These are phyloP conservation scores for Ancistrus triradiatus DNA, from an alignment of 2,113 vertebrate species.

Conservation along the genomic window DNA sequence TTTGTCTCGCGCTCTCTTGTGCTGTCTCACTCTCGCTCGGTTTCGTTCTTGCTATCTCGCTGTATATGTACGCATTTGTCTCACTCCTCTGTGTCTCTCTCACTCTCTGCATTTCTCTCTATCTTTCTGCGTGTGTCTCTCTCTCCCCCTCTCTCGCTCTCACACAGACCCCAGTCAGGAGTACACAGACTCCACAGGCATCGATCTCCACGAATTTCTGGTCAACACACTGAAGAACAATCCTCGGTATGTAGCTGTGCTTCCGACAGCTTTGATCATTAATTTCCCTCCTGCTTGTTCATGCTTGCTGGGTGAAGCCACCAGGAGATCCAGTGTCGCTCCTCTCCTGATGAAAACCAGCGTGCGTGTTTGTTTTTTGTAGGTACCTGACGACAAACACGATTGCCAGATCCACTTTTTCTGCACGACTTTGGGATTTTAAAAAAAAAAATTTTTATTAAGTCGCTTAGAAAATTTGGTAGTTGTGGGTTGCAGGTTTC, in stretches of 20 bases:
- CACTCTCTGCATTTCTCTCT: too few relatives aligned
- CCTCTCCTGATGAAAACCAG: neutral
- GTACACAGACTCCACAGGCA: constrained; percentile 98
- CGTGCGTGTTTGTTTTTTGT: too few relatives aligned
- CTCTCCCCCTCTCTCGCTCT: constrained; percentile 41
- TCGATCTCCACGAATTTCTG: constrained; percentile 98
- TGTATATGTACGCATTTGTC: neutral
- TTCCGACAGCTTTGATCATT: constrained; percentile 6
- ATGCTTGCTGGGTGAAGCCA: neutral
- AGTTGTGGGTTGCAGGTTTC: too few relatives aligned
- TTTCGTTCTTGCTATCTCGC: too few relatives aligned
- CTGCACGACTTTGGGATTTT: too few relatives aligned
- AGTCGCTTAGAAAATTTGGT: too few relatives aligned
- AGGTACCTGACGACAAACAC: too few relatives aligned
- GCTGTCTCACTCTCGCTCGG: too few relatives aligned
- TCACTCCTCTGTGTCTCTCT: constrained; percentile 20
- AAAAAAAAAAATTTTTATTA: too few relatives aligned
- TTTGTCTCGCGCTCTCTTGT: too few relatives aligned
- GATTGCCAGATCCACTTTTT: too few relatives aligned
- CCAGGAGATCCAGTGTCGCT: constrained; percentile 5
- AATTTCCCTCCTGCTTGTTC: neutral
- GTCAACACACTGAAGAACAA: constrained; percentile 99
- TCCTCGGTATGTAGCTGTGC: constrained; percentile 78
- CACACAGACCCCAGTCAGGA: constrained; percentile 95
- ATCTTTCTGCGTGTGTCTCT: too few relatives aligned